Evolutionary conservation across 2,113 vertebrate genomes (phyloP).

Genomic region (Corythornis vintsioides): DNA sequence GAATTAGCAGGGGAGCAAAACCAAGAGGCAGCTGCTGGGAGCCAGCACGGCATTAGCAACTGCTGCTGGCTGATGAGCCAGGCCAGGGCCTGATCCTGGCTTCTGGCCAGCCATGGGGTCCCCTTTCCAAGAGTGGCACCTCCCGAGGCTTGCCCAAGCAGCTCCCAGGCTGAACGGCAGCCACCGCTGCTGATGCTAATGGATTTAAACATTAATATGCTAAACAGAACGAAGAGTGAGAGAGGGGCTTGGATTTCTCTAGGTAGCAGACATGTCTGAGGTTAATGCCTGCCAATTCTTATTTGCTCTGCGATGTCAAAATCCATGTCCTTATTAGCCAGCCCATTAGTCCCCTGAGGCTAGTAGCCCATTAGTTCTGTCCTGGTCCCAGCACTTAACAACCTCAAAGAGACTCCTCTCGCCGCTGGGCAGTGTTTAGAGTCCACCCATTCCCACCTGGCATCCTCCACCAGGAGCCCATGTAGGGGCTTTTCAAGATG

Average conservation of each 20-base stretch:
- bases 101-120: rapidly evolving
- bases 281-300: conserved; percentile 69
- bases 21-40: conserved; percentile 11
- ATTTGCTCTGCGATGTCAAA: conserved; percentile 59
- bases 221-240: conserved; percentile 36
- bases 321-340: conserved; percentile 52
- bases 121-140: neutral
- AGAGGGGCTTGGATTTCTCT: conserved; percentile 55
- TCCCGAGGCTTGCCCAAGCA: neutral
- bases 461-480: neutral
- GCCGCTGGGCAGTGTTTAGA: rapidly evolving
- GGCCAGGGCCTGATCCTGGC: conserved; percentile 10
- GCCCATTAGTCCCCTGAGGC: conserved; percentile 41
- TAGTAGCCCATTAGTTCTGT: conserved; percentile 42
- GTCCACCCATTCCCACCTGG: neutral
- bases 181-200: conserved; percentile 44
- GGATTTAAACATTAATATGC: conserved; percentile 68
- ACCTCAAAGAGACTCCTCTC: neutral
- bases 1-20: neutral
- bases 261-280: conserved; percentile 61
- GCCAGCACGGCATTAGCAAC: rapidly evolving
- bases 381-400: neutral
- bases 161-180: neutral
- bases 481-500: neutral
- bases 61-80: neutral